Evolutionary conservation across 2,113 vertebrate species (phyloP), one percentile per base, ranked within the genome.

Genomic region (Nothocercus julius): DNA sequence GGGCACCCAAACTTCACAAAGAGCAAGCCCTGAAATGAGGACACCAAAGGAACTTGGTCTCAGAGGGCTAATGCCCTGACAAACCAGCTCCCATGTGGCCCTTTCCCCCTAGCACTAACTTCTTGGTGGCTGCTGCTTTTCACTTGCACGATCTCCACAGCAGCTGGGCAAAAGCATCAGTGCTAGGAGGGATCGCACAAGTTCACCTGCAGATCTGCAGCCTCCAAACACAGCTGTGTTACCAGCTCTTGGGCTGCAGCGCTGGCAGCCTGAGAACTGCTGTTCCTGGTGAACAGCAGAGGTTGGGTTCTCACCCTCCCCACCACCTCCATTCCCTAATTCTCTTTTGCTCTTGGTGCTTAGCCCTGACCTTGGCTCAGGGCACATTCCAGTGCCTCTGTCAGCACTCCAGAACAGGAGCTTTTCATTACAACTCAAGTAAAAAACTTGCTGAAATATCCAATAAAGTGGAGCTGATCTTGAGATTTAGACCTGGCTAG

Each of bases 41-140:
- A 25, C 45, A 77, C 0, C 17, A 59, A 9, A 63, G 44, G 15
- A 75, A 75, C 38, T 40, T 21, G 40, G 44, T 51, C 44, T 81
- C 30, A 13, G 47, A 0, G 0, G 16, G 22, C 38, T 63, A 75
- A 30, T 56, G 17, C 56, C 19, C 44, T 36, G 54, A 58, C 16
- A 77, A 81, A 30, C 13, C 20, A 74, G 24, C 24, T 80, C 36
- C 45, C 1, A 1, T 62, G 13, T 28, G 14, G 16, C 13, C 42
- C 14, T 47, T 49, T n/a, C 21, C 17, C 19, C 4, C 7, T 17
- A 44, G 6, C 42, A 67, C 4, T 32, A 61, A 49, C 38, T 44
- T 53, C 12, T 2, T 30, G 20, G 30, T 44, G 3, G 6, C 17
- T 40, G 21, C 40, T 5, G 8, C 28, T 24, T 5, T 28, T 34